Conservation (phyloP, 2,888 invertebrate genomes). For the Aproaerema taeniolella region DNA sequence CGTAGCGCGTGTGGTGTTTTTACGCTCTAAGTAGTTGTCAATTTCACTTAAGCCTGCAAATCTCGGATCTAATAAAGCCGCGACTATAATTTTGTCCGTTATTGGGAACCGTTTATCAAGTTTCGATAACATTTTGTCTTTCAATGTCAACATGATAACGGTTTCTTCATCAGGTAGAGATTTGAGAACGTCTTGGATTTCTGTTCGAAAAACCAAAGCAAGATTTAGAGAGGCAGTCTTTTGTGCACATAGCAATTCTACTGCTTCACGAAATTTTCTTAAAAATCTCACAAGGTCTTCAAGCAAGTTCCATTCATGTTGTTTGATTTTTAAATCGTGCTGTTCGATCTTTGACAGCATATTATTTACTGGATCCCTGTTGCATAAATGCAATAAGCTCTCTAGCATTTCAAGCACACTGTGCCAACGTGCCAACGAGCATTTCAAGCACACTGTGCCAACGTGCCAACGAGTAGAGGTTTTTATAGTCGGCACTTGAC, state of each 20-base stretch:
- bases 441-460: too few relatives aligned
- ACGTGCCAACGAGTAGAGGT: not conserved
- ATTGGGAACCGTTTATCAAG: not conserved
- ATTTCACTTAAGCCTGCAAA: not conserved
- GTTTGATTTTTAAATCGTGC: not conserved
- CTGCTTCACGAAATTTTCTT: not conserved
- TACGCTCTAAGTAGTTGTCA: not conserved
- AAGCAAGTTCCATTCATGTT: not conserved
- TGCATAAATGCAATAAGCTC: not conserved
- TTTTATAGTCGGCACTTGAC: not conserved
- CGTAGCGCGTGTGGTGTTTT: too few relatives aligned
- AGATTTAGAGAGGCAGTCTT: not conserved
- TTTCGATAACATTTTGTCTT: not conserved
- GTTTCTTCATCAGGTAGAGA: not conserved
- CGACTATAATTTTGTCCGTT: not conserved
- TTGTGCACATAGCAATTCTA: not conserved
- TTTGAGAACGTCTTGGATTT: not conserved
- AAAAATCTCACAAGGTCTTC: not conserved
- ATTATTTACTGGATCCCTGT: not conserved
- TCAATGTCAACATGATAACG: not conserved
- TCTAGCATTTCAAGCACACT: not conserved
- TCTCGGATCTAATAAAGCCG: not conserved
- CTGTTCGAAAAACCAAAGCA: not conserved
- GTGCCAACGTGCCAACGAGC: too few relatives aligned
- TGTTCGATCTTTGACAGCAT: not conserved